Evolutionary conservation across 2,888 invertebrate genomes (phyloP), one percentile per base, ranked within the genome.

Genomic region (Cheilosia scutellata): DNA sequence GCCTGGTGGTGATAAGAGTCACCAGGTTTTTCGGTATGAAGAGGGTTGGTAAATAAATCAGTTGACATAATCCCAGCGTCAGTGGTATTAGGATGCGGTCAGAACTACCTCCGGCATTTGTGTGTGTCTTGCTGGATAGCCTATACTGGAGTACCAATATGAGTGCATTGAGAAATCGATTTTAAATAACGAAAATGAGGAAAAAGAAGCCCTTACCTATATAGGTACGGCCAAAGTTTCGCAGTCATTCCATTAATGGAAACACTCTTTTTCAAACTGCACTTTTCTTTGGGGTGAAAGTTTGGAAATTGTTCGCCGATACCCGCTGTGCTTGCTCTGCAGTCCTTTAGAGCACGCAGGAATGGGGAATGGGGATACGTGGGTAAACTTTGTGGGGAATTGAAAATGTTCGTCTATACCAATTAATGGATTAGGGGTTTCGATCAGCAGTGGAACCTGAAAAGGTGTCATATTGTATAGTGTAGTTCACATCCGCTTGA

Each of bases 1-100:
- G 76, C 76, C 68, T 66, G 57, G 5, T 42, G 58, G 68, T 68
- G 66, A 86, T 86, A 82, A 86, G 66, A 86, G 86, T 86, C 86
- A 86, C 55, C 76, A 70, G 86, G 82, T 86, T 86, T 82, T 63
- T 60, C 72, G 82, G 66, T 72, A 66, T 80, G 65, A 76, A 3
- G 40, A 44, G 76, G 76, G 60, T 57, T 86, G 40, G 47, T 57
- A 86, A 82, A 86, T 77, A 86, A 86, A 86, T 86, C 86, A 86
- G 86, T 86, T 82, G 68, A 86, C 76, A 82, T 86, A 86, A 86
- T 86, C 86, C 47, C 82, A 77, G 68, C 82, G 82, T 80, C 84
- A 72, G 84, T 72, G 66, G 84, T 80, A 86, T 86, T 76, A 86
- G 84, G 84, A 80, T 76, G 76, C 80, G 84, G 84, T 80, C 76